phyloP scores from a whole-genome alignment of 2,113 vertebrate genomes.

The Fukomys damarensis region DNA sequence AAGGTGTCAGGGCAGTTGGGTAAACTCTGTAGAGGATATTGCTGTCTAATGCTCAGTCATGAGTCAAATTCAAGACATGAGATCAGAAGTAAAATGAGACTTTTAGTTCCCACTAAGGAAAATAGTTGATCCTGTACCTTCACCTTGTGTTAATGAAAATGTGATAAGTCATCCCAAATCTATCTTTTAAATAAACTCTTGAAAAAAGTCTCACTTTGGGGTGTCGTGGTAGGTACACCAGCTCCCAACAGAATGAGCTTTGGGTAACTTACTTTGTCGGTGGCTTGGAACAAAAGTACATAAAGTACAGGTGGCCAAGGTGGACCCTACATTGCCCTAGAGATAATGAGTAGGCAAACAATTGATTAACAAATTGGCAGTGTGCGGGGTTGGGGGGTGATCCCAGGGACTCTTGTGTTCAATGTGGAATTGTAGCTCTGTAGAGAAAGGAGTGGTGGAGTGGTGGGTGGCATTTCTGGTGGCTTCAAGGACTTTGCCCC shows the following conservation, averaged over 20 bases:
- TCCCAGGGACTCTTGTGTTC: background rate
- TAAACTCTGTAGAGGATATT: background rate
- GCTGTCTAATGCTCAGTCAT: too few relatives aligned
- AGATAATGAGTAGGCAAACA: background rate
- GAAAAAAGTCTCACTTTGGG: background rate
- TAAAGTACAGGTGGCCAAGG: background rate
- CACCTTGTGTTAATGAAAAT: background rate
- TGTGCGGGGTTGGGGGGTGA: fast-evolving
- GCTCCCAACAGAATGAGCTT: background rate
- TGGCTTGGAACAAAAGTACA: background rate
- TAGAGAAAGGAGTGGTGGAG: background rate
- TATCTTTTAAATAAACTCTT: background rate
- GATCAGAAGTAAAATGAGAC: background rate
- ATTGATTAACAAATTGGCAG: background rate
- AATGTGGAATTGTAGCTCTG: background rate
- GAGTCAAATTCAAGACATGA: background rate
- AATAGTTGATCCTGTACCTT: background rate
- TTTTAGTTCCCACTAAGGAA: background rate
- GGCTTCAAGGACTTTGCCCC: background rate
- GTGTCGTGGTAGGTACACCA: background rate
- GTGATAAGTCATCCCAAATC: background rate
- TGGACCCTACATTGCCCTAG: background rate
- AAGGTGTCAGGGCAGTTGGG: background rate
- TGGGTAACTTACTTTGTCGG: background rate
- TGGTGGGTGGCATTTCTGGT: too few relatives aligned